These are phyloP conservation scores for Phylloscopus trochilus DNA, from an alignment of 2,113 vertebrate species.

Conservation along the genomic window DNA sequence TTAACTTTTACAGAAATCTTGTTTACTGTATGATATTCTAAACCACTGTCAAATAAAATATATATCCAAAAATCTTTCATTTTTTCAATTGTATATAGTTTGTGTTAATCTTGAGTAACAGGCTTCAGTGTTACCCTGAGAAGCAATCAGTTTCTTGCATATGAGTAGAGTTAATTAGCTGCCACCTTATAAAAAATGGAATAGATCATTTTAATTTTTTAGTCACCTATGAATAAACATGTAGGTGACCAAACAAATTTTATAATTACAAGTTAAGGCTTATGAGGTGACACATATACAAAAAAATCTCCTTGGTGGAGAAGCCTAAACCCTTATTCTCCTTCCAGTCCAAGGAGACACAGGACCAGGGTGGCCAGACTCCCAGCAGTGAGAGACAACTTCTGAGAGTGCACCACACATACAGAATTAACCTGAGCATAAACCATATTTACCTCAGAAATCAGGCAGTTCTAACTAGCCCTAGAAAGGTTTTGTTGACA, in stretches of 20 bases:
- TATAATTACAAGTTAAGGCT: background rate
- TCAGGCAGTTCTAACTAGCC: background rate
- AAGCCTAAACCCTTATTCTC: background rate
- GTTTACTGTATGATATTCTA: slow-evolving; percentile 99
- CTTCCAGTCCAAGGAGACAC: background rate
- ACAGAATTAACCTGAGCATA: background rate
- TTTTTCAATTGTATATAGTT: slow-evolving; percentile 66
- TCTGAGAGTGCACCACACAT: rapidly evolving
- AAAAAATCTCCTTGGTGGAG: background rate
- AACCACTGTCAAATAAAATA: slow-evolving; percentile 98
- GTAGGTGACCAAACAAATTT: background rate
- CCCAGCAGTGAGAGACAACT: background rate
- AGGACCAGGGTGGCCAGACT: background rate
- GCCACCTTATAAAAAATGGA: background rate
- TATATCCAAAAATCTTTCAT: slow-evolving; percentile 86
- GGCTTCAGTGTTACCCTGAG: background rate
- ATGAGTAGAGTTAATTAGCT: background rate
- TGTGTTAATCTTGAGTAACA: slow-evolving; percentile 51
- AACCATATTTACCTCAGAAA: background rate
- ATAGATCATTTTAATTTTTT: background rate
- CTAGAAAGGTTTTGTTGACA: background rate
- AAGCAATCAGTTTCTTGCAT: background rate
- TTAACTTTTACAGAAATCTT: slow-evolving; percentile 99
- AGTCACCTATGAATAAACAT: background rate
- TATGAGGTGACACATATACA: background rate